A percentile compares a stretch with the other conserved stretches of the same genome.
These are phyloP conservation scores for Anolis sagrei DNA, from an alignment of 2,113 vertebrate genomes.

Conservation along the genomic window DNA sequence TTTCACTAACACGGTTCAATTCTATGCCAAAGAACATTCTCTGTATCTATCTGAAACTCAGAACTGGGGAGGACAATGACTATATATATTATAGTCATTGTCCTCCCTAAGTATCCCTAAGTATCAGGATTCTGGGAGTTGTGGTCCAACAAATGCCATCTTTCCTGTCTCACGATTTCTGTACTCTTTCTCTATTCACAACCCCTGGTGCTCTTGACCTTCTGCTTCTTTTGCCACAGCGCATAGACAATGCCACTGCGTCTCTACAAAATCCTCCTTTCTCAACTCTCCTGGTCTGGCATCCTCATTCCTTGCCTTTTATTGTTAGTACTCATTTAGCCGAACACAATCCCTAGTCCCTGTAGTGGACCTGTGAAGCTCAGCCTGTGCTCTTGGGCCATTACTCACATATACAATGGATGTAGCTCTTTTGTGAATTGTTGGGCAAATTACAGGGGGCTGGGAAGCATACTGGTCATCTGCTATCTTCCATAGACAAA, in stretches of 20 bases:
- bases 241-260: background rate
- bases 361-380: background rate
- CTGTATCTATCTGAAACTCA: too few relatives aligned
- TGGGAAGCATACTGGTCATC: constrained; percentile 24
- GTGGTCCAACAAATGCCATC: too few relatives aligned
- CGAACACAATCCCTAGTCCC: background rate
- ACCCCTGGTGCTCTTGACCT: background rate
- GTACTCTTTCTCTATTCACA: fast-evolving
- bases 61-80: too few relatives aligned
- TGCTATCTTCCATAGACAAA: fast-evolving
- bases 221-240: background rate
- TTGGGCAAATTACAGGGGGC: fast-evolving
- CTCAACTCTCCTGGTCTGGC: background rate
- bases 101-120: too few relatives aligned
- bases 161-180: background rate
- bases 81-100: too few relatives aligned
- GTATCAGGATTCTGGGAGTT: too few relatives aligned
- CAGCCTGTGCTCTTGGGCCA: constrained; percentile 13
- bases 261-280: background rate
- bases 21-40: too few relatives aligned
- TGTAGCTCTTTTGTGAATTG: constrained; percentile 8
- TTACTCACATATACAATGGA: background rate
- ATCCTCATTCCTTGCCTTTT: background rate
- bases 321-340: background rate
- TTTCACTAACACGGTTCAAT: too few relatives aligned